These are phyloP conservation scores for Campaea margaritaria DNA, from an alignment of 2,888 invertebrate species.

Conservation along the genomic window DNA sequence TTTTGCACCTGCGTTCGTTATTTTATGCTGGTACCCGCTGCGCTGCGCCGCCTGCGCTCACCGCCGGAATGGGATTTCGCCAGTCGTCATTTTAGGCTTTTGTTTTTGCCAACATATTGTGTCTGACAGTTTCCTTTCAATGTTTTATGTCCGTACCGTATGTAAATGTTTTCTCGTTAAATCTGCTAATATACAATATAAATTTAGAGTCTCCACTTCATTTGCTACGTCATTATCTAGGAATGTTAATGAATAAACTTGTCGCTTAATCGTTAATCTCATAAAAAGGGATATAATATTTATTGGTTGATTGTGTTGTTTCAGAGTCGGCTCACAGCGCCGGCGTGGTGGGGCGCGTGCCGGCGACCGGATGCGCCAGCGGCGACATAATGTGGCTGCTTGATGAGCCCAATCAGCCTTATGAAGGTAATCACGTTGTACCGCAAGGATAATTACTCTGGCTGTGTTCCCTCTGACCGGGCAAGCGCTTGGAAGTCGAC, in stretches of 20 bases:
- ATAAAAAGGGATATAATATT: neutral
- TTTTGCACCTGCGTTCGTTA: constrained; percentile 79
- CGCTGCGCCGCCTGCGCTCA: constrained; percentile 46
- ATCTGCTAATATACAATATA: neutral
- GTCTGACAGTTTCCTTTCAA: constrained; percentile 54
- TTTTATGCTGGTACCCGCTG: constrained; percentile 58
- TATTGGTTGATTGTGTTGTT: constrained; percentile 52
- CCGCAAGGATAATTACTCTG: constrained; percentile 1
- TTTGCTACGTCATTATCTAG: neutral
- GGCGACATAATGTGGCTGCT: constrained; percentile 89
- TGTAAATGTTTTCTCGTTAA: constrained; percentile 44
- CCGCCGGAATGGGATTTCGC: constrained; percentile 64
- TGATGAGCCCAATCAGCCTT: constrained; percentile 87
- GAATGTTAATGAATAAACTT: neutral
- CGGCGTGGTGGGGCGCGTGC: constrained; percentile 79
- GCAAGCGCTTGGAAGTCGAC: neutral
- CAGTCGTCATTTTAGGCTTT: constrained; percentile 50
- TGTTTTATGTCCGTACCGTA: constrained; percentile 42
- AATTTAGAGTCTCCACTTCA: too few relatives aligned
- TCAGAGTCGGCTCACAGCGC: constrained; percentile 68
- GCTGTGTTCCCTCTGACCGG: neutral
- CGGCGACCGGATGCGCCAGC: constrained; percentile 84
- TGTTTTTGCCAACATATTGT: constrained; percentile 48
- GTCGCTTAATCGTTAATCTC: neutral
- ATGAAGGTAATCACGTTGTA: constrained; percentile 81